Evolutionary conservation across 2,113 vertebrate genomes (phyloP), one percentile per base, ranked within the genome.

Genomic region (Ochotona curzoniae): DNA sequence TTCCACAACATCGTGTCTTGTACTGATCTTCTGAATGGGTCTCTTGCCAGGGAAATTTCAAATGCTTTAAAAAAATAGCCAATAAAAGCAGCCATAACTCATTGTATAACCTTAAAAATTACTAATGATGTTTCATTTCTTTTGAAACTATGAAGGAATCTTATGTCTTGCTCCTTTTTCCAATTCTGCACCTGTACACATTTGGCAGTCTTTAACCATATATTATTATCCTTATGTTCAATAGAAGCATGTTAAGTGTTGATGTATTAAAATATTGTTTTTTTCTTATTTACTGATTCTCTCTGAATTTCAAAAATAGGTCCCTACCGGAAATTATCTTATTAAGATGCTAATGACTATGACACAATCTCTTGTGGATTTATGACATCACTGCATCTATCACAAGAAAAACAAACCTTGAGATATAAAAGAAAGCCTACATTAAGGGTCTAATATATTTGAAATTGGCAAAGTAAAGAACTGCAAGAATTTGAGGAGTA

Each of bases 111-210:
- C 67, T 91, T 96, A 54, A 32, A 94, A 91, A 21, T 73, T 54
- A 35, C 63, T 70, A 18, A 2, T 28, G 76, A 23, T 8, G 28
- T 89, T 95, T 80, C 28, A 81, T 86, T 83, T 80, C 47, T 86
- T 94, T 97, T 70, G 38, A 91, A 94, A 78, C 49, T 38, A 57
- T 74, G 86, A 69, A 61, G n/a, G 32, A 75, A 81, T 91, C 51
- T 81, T n/a, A 51, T 83, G 89, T 82, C 47, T 82, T 93, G 25
- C 26, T 82, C 73, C 23, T 7, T 38, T 84, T 93, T 61, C 83
- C 25, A 74, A 26, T 60, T 91, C 57, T 61, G 23, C 49, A 26
- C 26, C 10, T 63, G 38, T 30, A 91, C 51, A 26, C 75, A 87
- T 23, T 49, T 91, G 66, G 51, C 69, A 47, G 14, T 32, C 60